Conservation (phyloP, 2,888 invertebrate species). For the Athrips mouffetella region DNA sequence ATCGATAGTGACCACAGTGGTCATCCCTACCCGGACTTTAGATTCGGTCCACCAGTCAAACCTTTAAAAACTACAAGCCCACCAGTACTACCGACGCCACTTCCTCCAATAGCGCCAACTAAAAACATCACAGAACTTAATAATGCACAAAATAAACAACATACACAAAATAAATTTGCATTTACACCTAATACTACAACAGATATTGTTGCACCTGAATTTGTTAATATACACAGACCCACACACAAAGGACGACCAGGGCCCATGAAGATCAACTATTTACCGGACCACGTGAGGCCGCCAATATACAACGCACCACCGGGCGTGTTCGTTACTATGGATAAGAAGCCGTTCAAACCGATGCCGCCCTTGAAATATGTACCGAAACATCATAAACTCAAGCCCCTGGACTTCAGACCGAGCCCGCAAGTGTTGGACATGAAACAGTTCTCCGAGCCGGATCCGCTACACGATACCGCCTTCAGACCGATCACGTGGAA, state of each 20-base stretch:
- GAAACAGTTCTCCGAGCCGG: constrained; percentile 47
- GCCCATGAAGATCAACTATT: constrained; percentile 50
- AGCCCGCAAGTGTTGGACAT: constrained; percentile 65
- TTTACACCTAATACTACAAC: constrained; percentile 40
- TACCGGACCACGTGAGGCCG: constrained; percentile 58
- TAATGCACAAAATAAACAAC: constrained; percentile 24
- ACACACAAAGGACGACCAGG: constrained; percentile 39
- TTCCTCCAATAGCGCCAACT: constrained; percentile 12
- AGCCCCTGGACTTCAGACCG: constrained; percentile 58
- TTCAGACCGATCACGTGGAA: constrained; percentile 61
- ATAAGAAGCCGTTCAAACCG: constrained; percentile 71
- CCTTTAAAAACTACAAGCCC: constrained; percentile 52
- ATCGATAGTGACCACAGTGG: background rate
- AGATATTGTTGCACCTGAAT: constrained; percentile 28
- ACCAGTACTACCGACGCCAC: constrained; percentile 54
- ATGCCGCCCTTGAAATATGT: constrained; percentile 63
- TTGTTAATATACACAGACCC: constrained; percentile 37
- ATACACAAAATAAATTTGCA: no score
- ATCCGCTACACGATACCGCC: constrained; percentile 48
- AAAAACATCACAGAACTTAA: constrained; percentile 44
- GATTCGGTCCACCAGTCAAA: constrained; percentile 40
- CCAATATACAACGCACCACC: constrained; percentile 70
- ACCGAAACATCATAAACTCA: constrained; percentile 41
- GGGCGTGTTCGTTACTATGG: constrained; percentile 68
- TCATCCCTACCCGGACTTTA: constrained; percentile 38